Conservation (phyloP, 2,113 vertebrate species). For the Mandrillus leucophaeus region DNA sequence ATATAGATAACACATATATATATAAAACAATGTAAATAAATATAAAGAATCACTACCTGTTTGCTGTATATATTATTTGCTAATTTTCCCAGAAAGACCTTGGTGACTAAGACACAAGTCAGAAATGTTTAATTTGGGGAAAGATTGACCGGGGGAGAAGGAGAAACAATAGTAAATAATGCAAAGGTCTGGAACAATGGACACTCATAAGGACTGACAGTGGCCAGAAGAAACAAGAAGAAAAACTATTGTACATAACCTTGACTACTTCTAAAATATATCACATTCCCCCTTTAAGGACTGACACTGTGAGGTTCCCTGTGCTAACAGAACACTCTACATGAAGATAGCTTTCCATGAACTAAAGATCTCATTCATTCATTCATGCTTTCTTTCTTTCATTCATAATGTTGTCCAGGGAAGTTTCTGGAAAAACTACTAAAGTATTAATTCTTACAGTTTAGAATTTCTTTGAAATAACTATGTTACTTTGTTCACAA, state of each 20-base stretch:
- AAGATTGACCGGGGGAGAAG: background rate
- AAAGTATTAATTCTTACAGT: background rate
- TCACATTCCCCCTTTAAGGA: background rate
- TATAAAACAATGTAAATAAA: background rate
- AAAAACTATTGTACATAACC: background rate
- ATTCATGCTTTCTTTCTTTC: background rate
- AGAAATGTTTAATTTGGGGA: background rate
- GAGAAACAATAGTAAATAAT: background rate
- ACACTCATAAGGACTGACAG: background rate
- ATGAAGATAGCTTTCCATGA: background rate
- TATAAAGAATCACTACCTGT: background rate
- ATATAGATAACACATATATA: too few species aligned
- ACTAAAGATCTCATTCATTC: background rate
- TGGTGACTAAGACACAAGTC: background rate
- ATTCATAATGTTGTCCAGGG: background rate
- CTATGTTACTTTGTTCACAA: background rate
- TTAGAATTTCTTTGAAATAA: background rate
- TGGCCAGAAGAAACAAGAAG: background rate
- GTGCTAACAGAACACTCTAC: background rate
- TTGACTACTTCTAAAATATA: background rate
- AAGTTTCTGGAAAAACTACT: background rate
- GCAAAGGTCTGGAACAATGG: background rate
- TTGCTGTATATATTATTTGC: background rate
- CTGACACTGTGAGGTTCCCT: background rate
- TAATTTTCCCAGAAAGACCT: background rate